Conservation (phyloP, 2,888 invertebrate species). For the Calameuta idolon region DNA sequence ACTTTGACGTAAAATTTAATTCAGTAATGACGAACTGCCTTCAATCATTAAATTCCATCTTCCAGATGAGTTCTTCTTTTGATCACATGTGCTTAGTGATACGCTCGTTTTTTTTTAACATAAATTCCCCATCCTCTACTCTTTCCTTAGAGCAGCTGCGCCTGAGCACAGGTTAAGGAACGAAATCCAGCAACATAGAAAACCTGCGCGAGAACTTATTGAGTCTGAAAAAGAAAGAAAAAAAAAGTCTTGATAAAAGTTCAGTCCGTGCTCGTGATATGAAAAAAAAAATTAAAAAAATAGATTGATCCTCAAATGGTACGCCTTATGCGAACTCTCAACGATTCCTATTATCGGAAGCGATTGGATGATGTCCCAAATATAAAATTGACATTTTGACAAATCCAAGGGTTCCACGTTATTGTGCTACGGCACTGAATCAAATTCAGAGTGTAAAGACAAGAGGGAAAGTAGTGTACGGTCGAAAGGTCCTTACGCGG, state of each 20-base stretch:
- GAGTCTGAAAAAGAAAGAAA: background rate
- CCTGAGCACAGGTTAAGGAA: background rate
- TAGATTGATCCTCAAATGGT: background rate
- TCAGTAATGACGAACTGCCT: background rate
- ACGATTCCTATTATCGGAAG: background rate
- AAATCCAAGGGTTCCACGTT: background rate
- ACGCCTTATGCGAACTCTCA: background rate
- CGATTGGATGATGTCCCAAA: background rate
- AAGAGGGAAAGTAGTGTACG: conserved; percentile 13
- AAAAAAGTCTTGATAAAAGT: background rate
- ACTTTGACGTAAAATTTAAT: background rate
- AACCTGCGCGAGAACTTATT: background rate
- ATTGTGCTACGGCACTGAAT: background rate
- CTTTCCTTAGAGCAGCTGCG: background rate
- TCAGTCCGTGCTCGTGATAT: background rate
- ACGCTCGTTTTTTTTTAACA: background rate
- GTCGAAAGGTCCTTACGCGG: conserved; percentile 36
- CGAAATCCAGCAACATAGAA: background rate
- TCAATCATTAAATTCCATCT: background rate
- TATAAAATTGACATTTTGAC: background rate
- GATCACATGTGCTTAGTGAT: background rate
- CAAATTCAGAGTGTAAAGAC: background rate
- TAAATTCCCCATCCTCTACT: background rate
- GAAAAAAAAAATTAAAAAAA: background rate
- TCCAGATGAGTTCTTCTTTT: background rate